Evolutionary conservation across 2,888 invertebrate genomes (phyloP).

Genomic region (Megalurothrips usitatus): DNA sequence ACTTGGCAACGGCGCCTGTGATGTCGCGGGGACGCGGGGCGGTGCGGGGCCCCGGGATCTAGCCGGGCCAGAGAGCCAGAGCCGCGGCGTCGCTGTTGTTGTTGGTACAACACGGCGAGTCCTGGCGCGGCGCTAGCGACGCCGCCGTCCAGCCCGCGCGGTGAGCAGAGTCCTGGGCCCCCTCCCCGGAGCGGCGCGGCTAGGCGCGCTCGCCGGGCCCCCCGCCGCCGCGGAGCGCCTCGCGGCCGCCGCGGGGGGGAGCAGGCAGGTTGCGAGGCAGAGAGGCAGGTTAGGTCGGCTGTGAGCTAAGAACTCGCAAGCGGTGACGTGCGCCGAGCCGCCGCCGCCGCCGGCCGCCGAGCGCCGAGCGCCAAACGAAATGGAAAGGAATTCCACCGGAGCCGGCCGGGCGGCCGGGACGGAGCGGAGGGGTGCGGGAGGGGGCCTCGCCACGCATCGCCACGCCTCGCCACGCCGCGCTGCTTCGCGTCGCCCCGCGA

Average conservation of each 20-base stretch:
- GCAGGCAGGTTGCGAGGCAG: neutral
- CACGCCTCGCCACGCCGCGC: neutral
- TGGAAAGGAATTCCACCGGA: slow-evolving; percentile 21
- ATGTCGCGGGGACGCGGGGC: no score
- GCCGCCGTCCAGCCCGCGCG: no score
- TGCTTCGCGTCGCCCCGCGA: neutral
- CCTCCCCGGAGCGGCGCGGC: neutral
- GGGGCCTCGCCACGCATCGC: neutral
- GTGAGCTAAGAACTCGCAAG: slow-evolving; percentile 17
- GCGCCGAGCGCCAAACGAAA: slow-evolving; percentile 4
- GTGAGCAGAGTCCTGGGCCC: no score
- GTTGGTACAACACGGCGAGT: no score
- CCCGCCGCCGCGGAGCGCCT: neutral
- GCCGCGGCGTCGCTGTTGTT: no score
- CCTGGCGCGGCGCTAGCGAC: no score
- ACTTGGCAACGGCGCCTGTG: no score
- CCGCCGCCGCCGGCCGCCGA: no score
- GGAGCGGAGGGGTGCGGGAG: neutral
- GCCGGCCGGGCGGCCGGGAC: slow-evolving; percentile 1
- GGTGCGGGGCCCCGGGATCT: no score
- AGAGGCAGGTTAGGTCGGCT: neutral
- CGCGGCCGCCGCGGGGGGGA: neutral
- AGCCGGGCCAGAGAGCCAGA: no score
- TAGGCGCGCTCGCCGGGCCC: neutral
- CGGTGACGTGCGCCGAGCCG: neutral